Percentiles rank a stretch among this genome's conserved stretches.
phyloP scores from a whole-genome alignment of 2,113 vertebrate species.

The Calidris pugnax region DNA sequence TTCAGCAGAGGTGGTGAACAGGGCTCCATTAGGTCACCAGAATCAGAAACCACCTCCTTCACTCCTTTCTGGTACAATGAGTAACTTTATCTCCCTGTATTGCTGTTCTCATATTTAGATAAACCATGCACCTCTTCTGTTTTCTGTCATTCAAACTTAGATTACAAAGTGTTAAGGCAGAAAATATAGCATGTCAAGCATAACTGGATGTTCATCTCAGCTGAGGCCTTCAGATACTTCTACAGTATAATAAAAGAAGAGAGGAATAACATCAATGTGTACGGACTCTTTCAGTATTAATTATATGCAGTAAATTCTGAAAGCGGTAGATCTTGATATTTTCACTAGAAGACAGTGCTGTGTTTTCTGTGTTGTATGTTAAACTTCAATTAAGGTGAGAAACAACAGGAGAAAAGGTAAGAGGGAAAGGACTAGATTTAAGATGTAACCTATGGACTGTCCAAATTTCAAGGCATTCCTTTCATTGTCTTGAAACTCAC shows the following conservation, averaged over 20 bases:
- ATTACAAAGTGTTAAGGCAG: not conserved
- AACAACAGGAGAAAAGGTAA: not conserved
- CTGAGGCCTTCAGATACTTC: not conserved
- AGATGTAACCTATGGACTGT: not conserved
- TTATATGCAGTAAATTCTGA: not conserved
- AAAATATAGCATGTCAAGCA: not conserved
- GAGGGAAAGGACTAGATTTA: not conserved
- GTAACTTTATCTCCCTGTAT: not conserved
- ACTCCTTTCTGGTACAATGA: not conserved
- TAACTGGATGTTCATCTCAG: not conserved
- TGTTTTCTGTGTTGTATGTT: not conserved
- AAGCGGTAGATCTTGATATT: not conserved
- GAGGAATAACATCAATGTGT: not conserved
- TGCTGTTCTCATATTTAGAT: not conserved
- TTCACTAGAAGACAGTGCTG: not conserved
- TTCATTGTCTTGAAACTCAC: not conserved
- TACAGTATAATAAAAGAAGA: not conserved
- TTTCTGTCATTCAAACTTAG: not conserved
- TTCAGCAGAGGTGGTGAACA: not conserved
- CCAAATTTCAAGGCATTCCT: not conserved
- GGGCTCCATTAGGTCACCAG: not conserved
- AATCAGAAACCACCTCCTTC: not conserved
- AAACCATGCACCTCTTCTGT: not conserved
- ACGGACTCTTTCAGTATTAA: not conserved
- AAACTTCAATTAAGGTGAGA: not conserved